Conservation (phyloP, 1,140 invertebrate species). For the Akabosia matsudoensis region DNA sequence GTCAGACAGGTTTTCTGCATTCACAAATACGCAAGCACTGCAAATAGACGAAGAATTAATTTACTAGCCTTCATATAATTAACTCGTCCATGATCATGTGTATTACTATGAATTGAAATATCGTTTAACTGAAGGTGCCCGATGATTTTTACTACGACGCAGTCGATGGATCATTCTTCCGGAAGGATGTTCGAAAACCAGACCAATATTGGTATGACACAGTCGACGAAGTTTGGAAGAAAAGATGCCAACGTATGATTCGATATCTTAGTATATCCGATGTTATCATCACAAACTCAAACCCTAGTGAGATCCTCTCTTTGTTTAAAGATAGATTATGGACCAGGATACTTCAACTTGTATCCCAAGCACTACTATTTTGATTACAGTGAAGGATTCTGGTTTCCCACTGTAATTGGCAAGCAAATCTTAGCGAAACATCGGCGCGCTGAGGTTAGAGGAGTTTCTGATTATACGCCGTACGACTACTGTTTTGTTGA, state of each 20-base stretch:
- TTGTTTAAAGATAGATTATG: background rate
- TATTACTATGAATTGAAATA: too few relatives aligned
- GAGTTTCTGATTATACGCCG: background rate
- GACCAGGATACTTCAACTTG: background rate
- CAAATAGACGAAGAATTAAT: too few relatives aligned
- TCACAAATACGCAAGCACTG: too few relatives aligned
- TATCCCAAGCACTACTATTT: background rate
- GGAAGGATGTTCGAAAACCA: background rate
- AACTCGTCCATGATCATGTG: too few relatives aligned
- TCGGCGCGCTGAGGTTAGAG: background rate
- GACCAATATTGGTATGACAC: slow-evolving; percentile 2
- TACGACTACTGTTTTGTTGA: background rate
- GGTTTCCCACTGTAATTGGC: background rate
- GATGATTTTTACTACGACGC: slow-evolving; percentile 28
- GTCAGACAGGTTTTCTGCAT: too few relatives aligned
- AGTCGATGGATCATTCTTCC: slow-evolving; percentile 18
- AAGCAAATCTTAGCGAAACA: background rate
- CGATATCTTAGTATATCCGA: background rate
- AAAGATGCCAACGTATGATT: background rate
- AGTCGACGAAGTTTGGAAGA: background rate
- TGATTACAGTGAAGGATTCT: background rate
- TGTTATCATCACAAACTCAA: too few relatives aligned
- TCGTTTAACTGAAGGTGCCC: background rate
- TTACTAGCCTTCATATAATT: too few relatives aligned
- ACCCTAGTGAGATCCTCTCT: too few relatives aligned